Conservation (phyloP, 2,888 invertebrate genomes). For the Lasioglossum zephyrum region DNA sequence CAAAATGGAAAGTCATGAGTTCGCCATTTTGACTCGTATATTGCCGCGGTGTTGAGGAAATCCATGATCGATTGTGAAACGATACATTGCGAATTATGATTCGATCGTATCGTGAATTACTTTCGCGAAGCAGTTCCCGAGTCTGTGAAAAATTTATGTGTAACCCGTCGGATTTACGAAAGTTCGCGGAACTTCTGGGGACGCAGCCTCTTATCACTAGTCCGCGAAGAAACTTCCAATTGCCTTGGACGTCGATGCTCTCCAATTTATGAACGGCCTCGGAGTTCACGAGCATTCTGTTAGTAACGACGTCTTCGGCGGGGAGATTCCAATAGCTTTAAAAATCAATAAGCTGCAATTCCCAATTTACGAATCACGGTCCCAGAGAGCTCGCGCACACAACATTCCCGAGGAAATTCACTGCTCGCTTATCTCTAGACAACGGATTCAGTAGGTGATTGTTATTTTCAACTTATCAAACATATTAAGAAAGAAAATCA, state of each 20-base stretch:
- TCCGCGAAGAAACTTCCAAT: constrained; percentile 2
- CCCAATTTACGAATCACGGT: constrained; percentile 8
- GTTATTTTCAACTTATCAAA: no score
- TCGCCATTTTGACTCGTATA: background rate
- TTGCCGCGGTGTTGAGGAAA: background rate
- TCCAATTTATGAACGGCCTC: constrained; percentile 12
- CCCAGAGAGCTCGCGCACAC: background rate
- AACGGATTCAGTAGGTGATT: no score
- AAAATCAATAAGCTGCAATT: constrained; percentile 6
- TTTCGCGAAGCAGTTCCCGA: background rate
- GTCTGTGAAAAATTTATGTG: background rate
- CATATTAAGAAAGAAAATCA: no score
- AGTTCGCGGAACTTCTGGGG: background rate
- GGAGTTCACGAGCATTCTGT: background rate
- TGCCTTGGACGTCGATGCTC: constrained; percentile 17
- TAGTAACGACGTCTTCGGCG: background rate
- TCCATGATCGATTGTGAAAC: background rate
- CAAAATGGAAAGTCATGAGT: background rate
- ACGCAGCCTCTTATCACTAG: background rate
- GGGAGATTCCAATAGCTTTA: background rate
- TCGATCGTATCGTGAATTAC: background rate
- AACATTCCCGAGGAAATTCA: background rate
- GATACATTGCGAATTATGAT: background rate
- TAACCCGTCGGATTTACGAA: background rate
- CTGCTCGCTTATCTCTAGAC: background rate